Evolutionary conservation across 2,797 vertebrate species (phyloP).

Genomic region (Acanthurus lineatus): DNA sequence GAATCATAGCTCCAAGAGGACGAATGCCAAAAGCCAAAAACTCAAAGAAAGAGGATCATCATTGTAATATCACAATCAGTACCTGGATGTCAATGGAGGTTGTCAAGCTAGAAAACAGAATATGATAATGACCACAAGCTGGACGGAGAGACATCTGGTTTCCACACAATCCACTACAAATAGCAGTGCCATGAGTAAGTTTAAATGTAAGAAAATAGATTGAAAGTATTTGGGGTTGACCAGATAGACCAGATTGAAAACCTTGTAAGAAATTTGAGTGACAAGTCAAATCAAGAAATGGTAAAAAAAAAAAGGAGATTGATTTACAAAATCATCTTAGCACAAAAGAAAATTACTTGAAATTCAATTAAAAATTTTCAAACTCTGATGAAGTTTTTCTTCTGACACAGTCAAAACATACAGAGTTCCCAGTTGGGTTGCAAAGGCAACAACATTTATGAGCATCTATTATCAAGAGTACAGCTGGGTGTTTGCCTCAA

Average conservation of each 20-base stretch:
- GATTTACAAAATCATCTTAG: background rate
- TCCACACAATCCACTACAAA: conserved; percentile 87
- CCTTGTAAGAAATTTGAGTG: background rate
- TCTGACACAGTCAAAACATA: conserved; percentile 81
- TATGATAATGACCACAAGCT: conserved; percentile 87
- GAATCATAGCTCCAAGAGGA: conserved; percentile 64
- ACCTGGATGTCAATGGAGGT: conserved; percentile 84
- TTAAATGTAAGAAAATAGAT: background rate
- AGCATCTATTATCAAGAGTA: conserved; percentile 84
- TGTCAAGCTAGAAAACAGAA: conserved; percentile 81
- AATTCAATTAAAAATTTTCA: background rate
- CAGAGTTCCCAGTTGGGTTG: conserved; percentile 89
- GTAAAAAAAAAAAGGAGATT: background rate
- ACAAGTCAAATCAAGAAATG: background rate
- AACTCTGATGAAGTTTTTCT: conserved; percentile 17
- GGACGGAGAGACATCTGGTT: conserved; percentile 85
- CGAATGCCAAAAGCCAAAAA: conserved; percentile 21
- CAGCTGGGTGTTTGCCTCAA: conserved; percentile 71
- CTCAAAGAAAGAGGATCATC: conserved; percentile 41
- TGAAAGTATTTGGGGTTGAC: background rate
- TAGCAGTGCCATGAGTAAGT: conserved; percentile 79
- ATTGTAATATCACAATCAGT: conserved; percentile 90
- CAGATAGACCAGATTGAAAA: background rate
- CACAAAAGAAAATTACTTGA: background rate
- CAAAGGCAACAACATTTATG: conserved; percentile 91